These are phyloP conservation scores for Acrobasis consociella DNA, from an alignment of 2,888 invertebrate genomes.

Conservation along the genomic window DNA sequence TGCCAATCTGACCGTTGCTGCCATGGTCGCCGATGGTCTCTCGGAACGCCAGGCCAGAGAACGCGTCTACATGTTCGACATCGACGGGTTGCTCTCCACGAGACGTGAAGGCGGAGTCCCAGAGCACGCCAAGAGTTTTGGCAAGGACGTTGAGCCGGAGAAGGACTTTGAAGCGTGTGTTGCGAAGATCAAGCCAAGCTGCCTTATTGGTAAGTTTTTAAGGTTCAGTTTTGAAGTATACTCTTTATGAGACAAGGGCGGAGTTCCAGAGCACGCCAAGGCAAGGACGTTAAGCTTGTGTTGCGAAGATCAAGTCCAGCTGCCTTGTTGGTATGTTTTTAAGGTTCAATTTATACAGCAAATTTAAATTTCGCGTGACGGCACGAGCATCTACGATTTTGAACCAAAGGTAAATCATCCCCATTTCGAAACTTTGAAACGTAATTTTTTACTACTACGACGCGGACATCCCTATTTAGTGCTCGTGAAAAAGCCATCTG, in stretches of 20 bases:
- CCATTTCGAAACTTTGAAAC: too few species aligned
- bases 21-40: constrained; percentile 90
- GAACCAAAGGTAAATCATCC: too few species aligned
- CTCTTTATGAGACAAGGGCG: constrained; percentile 38
- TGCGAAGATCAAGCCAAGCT: constrained; percentile 92
- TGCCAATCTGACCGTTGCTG: constrained; percentile 93
- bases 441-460: too few species aligned
- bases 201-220: constrained; percentile 88
- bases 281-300: constrained; percentile 80
- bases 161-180: constrained; percentile 91
- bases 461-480: too few species aligned
- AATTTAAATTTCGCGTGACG: too few species aligned
- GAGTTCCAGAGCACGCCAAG: too few species aligned
- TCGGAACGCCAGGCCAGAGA: constrained; percentile 87
- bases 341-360: not conserved
- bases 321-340: constrained; percentile 89
- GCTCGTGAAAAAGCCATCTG: too few species aligned
- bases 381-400: too few species aligned
- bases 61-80: constrained; percentile 98
- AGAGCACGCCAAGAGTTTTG: constrained; percentile 87
- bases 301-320: constrained; percentile 93
- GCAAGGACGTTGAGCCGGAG: constrained; percentile 90
- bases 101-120: constrained; percentile 85
- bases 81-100: constrained; percentile 92
- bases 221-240: constrained; percentile 1